phyloP scores from a whole-genome alignment of 2,888 invertebrate species.

The Pollenia griseotomentosa region DNA sequence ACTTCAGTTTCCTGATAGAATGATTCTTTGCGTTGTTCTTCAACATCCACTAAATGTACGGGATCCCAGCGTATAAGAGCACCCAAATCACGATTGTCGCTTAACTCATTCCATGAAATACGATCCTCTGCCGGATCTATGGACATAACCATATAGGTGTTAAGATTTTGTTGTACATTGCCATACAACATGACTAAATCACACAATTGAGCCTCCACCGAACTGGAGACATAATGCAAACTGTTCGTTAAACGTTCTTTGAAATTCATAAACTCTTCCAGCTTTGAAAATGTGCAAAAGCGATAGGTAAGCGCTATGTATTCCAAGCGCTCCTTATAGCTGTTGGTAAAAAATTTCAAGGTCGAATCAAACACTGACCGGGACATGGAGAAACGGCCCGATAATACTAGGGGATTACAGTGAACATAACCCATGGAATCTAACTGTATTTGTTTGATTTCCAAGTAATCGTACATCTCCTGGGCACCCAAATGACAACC shows the following conservation, averaged over 20 bases:
- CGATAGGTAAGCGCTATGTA: constrained; percentile 96
- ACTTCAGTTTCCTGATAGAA: constrained; percentile 83
- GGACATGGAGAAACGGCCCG: constrained; percentile 89
- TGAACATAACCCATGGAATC: constrained; percentile 95
- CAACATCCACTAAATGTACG: constrained; percentile 81
- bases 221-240: constrained; percentile 89
- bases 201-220: constrained; percentile 88
- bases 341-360: constrained; percentile 93
- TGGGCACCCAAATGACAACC: constrained; percentile 91
- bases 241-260: constrained; percentile 92
- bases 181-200: constrained; percentile 86
- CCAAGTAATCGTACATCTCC: constrained; percentile 90
- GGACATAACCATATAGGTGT: constrained; percentile 86
- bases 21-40: constrained; percentile 80
- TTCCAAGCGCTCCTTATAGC: constrained; percentile 95
- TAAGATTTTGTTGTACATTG: constrained; percentile 83
- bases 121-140: constrained; percentile 87
- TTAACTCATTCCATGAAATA: constrained; percentile 86
- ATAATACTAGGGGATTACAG: constrained; percentile 89
- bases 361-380: constrained; percentile 90
- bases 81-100: constrained; percentile 91
- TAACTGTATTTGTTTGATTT: constrained; percentile 96
- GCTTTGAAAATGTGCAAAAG: constrained; percentile 96
- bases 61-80: constrained; percentile 90
- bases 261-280: constrained; percentile 95